A percentile compares a stretch with the other conserved stretches of the same genome.
These are phyloP conservation scores for Sycophaga agraensis DNA, from an alignment of 1,140 invertebrate species.

Conservation along the genomic window DNA sequence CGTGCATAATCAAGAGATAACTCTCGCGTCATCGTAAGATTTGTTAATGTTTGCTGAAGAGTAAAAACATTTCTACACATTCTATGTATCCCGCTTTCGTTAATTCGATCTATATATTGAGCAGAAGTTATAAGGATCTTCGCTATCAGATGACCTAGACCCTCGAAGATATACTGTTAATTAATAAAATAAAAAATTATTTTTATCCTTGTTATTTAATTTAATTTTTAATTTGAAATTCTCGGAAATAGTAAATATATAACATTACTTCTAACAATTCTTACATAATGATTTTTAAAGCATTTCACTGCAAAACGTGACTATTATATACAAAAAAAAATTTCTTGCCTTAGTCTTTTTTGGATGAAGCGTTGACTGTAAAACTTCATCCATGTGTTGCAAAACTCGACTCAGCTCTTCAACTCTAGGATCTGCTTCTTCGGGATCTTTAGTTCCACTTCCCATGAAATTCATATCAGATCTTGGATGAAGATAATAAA, in stretches of 20 bases:
- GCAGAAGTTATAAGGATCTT: conserved; percentile 83
- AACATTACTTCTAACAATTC: too few relatives aligned
- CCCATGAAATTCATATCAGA: conserved; percentile 62
- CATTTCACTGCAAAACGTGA: neutral
- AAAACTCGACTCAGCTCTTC: conserved; percentile 79
- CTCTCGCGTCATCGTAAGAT: conserved; percentile 81
- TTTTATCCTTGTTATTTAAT: too few relatives aligned
- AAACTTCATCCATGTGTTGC: conserved; percentile 75
- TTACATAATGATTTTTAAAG: conserved; percentile 8
- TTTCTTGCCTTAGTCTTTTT: conserved; percentile 75
- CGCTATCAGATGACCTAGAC: conserved; percentile 82
- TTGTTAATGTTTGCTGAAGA: conserved; percentile 81
- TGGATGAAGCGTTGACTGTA: conserved; percentile 71
- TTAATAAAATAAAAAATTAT: neutral
- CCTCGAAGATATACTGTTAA: conserved; percentile 90
- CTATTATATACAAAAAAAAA: conserved; percentile 26
- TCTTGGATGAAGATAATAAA: conserved; percentile 82
- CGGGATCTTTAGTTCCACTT: conserved; percentile 57
- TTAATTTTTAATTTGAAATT: too few relatives aligned
- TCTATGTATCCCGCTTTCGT: conserved; percentile 76
- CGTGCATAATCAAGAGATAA: conserved; percentile 84
- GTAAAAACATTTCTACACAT: conserved; percentile 87
- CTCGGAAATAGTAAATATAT: too few relatives aligned
- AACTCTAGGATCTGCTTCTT: conserved; percentile 81
- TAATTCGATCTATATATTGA: conserved; percentile 77